A percentile compares a stretch with the other conserved stretches of the same genome.
Conservation (phyloP, 2,888 invertebrate genomes). For the Caradrina kadenii region DNA sequence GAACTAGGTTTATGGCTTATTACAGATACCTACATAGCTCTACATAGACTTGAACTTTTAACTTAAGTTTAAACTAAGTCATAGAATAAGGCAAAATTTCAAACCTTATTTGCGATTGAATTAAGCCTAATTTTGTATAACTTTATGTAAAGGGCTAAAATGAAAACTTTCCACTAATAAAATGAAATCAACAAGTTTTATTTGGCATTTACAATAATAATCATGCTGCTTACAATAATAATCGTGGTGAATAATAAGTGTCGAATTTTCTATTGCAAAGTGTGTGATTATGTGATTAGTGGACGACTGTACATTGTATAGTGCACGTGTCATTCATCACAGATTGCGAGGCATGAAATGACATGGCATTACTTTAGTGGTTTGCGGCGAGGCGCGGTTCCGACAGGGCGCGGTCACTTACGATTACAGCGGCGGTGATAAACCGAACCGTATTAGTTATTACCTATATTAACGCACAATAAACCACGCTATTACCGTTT, state of each 20-base stretch:
- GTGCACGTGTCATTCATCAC: slow-evolving; percentile 81
- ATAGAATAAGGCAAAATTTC: background rate
- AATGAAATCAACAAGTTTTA: slow-evolving; percentile 20
- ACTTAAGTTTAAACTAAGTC: background rate
- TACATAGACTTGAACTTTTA: background rate
- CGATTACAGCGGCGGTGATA: slow-evolving; percentile 73
- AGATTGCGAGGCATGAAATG: slow-evolving; percentile 82
- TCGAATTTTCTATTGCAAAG: slow-evolving; percentile 27
- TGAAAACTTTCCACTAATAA: slow-evolving; percentile 4
- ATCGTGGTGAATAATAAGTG: slow-evolving; percentile 20
- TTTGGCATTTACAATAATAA: background rate
- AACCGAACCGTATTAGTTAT: slow-evolving; percentile 71
- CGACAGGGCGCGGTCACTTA: slow-evolving; percentile 82
- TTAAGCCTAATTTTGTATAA: slow-evolving; percentile 25
- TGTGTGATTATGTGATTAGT: slow-evolving; percentile 50
- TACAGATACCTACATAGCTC: background rate
- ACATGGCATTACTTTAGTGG: slow-evolving; percentile 78
- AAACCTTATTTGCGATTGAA: background rate
- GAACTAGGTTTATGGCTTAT: too few species aligned
- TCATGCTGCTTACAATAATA: background rate
- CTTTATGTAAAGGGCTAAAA: background rate
- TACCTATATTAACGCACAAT: slow-evolving; percentile 69
- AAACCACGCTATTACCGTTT: slow-evolving; percentile 55
- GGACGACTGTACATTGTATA: slow-evolving; percentile 48
- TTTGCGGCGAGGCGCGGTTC: slow-evolving; percentile 76